phyloP scores from a whole-genome alignment of 2,888 invertebrate species.

The Dryococelus australis region DNA sequence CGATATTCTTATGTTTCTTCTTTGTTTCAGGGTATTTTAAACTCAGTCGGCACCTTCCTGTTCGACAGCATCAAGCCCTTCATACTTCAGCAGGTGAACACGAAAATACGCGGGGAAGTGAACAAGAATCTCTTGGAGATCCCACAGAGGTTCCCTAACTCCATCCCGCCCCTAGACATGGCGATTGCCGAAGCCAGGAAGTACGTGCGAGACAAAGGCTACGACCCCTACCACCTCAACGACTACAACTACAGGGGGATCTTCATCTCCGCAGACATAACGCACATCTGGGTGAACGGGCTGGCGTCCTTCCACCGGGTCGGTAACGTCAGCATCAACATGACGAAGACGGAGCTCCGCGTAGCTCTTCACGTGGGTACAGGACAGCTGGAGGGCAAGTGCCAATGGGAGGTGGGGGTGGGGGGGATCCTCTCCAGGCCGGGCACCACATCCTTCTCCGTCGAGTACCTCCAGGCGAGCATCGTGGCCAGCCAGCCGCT shows the following conservation, averaged over 20 bases:
- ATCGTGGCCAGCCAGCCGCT: slow-evolving; percentile 71
- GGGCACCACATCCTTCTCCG: slow-evolving; percentile 77
- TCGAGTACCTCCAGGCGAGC: slow-evolving; percentile 72
- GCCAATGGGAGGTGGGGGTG: slow-evolving; percentile 79
- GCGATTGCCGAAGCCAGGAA: slow-evolving; percentile 77
- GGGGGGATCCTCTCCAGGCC: slow-evolving; percentile 71
- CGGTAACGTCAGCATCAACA: slow-evolving; percentile 75
- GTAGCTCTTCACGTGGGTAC: slow-evolving; percentile 71
- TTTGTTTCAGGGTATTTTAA: slow-evolving; percentile 74
- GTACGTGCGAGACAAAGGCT: slow-evolving; percentile 68
- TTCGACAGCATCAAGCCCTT: slow-evolving; percentile 89
- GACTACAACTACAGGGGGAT: slow-evolving; percentile 77
- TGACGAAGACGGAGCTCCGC: slow-evolving; percentile 71
- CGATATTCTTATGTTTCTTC: background rate
- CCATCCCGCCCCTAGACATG: slow-evolving; percentile 86
- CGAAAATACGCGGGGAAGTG: slow-evolving; percentile 74
- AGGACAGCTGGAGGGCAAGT: slow-evolving; percentile 77
- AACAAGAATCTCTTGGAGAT: slow-evolving; percentile 76
- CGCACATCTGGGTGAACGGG: slow-evolving; percentile 81
- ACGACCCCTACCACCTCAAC: slow-evolving; percentile 78
- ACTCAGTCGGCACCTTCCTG: slow-evolving; percentile 80
- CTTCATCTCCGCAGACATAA: slow-evolving; percentile 72
- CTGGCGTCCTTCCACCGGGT: slow-evolving; percentile 82
- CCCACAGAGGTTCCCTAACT: slow-evolving; percentile 81
- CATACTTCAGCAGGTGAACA: slow-evolving; percentile 79